phyloP scores from a whole-genome alignment of 2,888 invertebrate genomes.

The Tenodera sinensis region DNA sequence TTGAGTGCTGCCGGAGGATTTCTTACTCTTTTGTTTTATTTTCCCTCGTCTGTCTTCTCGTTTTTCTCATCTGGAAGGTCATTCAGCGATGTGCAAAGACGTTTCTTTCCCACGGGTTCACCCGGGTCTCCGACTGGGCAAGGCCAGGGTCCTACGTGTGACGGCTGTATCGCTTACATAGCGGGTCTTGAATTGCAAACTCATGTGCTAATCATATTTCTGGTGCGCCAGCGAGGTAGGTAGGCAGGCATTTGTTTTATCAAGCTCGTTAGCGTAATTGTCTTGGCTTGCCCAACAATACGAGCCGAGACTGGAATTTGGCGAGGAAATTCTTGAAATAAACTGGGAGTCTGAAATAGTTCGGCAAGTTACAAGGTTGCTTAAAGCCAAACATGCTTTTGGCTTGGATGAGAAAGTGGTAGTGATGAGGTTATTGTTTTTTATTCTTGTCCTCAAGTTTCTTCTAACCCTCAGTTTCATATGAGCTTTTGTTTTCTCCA shows the following conservation, averaged over 20 bases:
- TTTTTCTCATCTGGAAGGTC: neutral
- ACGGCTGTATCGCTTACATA: neutral
- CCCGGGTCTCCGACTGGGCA: neutral
- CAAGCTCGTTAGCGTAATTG: neutral
- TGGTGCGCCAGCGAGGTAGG: neutral
- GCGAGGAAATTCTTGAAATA: no score
- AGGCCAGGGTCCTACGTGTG: neutral
- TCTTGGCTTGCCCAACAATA: no score
- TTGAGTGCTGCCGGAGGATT: neutral
- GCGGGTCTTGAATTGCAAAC: neutral
- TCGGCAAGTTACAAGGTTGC: no score
- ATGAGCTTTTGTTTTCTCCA: no score
- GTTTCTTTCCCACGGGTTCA: neutral
- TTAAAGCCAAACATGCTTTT: no score
- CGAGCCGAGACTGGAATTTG: no score
- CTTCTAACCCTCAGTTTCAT: no score
- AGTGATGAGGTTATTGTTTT: no score
- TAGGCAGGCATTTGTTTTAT: neutral
- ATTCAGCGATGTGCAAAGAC: neutral
- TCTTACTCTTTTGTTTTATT: neutral
- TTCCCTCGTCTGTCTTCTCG: neutral
- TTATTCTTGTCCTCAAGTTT: no score
- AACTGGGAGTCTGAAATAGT: no score
- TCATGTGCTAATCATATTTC: neutral
- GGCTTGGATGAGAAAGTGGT: no score